phyloP scores from a whole-genome alignment of 2,113 vertebrate species.

The Oncorhynchus keta region DNA sequence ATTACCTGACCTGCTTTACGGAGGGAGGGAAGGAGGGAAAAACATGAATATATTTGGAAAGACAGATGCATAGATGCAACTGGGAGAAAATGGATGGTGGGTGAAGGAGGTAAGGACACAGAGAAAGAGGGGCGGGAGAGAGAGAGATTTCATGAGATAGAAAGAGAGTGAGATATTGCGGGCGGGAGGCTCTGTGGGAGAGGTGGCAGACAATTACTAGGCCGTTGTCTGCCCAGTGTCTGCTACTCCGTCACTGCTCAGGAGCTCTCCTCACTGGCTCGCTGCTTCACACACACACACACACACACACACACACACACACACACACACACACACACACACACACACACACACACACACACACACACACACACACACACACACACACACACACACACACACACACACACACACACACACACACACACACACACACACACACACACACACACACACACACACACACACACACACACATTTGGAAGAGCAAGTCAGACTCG shows the following conservation, averaged over 20 bases:
- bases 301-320: conserved; percentile 1
- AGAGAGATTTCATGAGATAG: conserved; percentile 1
- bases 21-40: conserved; percentile 1
- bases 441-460: conserved; percentile 16
- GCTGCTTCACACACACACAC: neutral
- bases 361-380: conserved; percentile 3
- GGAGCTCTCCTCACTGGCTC: conserved; percentile 56
- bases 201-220: conserved; percentile 64
- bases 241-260: conserved; percentile 60
- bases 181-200: conserved; percentile 32
- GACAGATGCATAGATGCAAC: neutral
- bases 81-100: neutral
- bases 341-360: neutral
- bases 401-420: neutral
- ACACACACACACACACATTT: conserved; percentile 16
- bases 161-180: conserved; percentile 20
- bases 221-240: conserved; percentile 72
- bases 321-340: conserved; percentile 16
- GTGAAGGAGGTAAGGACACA: conserved; percentile 2
- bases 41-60: conserved; percentile 11
- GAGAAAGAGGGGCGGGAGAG: neutral
- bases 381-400: conserved; percentile 16
- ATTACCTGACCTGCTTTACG: conserved; percentile 50
- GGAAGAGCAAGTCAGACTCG: conserved; percentile 40
- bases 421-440: conserved; percentile 3